Evolutionary conservation across 2,113 vertebrate genomes (phyloP), one percentile per base, ranked within the genome.

Genomic region (Protomyctophum bolini): DNA sequence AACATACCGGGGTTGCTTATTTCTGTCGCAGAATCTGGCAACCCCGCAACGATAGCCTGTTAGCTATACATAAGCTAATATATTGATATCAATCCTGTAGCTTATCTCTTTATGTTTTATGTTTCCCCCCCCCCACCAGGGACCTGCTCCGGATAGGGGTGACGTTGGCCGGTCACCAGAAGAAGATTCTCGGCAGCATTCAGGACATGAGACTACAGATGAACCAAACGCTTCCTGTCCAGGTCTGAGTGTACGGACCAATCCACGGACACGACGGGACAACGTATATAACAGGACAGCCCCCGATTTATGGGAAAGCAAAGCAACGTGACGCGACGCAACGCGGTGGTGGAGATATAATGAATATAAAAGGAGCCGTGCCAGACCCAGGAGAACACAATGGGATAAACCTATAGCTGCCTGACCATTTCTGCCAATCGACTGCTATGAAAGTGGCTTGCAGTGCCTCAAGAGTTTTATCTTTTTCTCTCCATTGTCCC

Each of bases 171-270:
- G 98, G 98, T 58, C 98, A 99, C 89, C 98, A 99, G 92, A 99
- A 99, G 93, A 99, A 99, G 92, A 98, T 99, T 77, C 93, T 99
- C 28, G 96, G 97, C 92, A 98, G 98, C 90, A 98, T 99, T 94
- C 97, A 98, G 94, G 97, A 98, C 92, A 99, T 99, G 97, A 93
- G 97, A 91, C 92, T 98, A 91, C 97, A 99, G 92, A 98, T 99
- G 97, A 99, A 98, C 94, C 98, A 99, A 94, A 99, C 97, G 0
- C 94, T 99, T 86, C 97, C 98, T 0, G 96, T 99, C 89, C 97
- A 99, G 93, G 98, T 99, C 93, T 99, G 95, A 99, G 73, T 29
- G 45, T 8, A 64, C 79, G 69, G 62, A 86, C 69, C 59, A 83
- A 84, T 83, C 66, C 12, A 86, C 77, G 80, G 84, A 84, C 80